Base-by-base conservation (phyloP, 2,113 vertebrate genomes). In the Plestiodon gilberti region DNA sequence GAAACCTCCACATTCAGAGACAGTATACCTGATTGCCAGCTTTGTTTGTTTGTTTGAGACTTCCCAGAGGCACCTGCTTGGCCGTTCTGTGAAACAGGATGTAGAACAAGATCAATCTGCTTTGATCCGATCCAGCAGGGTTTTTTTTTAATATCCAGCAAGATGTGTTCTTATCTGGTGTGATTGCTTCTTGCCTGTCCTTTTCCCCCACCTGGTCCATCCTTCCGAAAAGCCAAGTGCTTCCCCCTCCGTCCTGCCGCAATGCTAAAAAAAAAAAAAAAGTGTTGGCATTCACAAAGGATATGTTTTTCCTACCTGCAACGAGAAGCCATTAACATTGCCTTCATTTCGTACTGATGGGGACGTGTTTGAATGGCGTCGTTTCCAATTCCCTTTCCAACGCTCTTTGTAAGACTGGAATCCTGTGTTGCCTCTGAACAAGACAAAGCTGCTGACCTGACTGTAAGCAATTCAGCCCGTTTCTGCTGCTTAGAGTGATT, bases 371-470 rank as follows among this genome's bases (percentile, higher is more conserved):
- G 82, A 83, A 10, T 38, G 76, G 85, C 62, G 73, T 2, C 4
- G 25, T n/a, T 77, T 62, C 23, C 14, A 4, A 0, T 0, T 22
- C 2, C 0, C 0, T 17, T 76, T 1, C 9, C n/a, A 55, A 8
- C 22, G 13, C 20, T 1, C 11, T 57, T 89, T 77, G 25, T 30
- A 48, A 5, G 40, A 22, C 7, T 5, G 11, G 6, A n/a, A 30
- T 10, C 79, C 38, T 40, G 59, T 18, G 57, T 0, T 0, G 69
- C 62, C 55, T 88, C 28, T 57, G 28, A 80, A 13, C 75, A 28
- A 75, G 70, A 64, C 4, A n/a, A 67, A 78, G 7, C 14, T 0
- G 0, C 33, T 57, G n/a, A 43, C 57, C n/a, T 59, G 1, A 61
- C 1, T 23, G 40, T 0, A 33, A 75, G 67, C 22, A 0, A 6